Base-by-base conservation (phyloP, 2,888 invertebrate species). In the Tanypteryx hageni region DNA sequence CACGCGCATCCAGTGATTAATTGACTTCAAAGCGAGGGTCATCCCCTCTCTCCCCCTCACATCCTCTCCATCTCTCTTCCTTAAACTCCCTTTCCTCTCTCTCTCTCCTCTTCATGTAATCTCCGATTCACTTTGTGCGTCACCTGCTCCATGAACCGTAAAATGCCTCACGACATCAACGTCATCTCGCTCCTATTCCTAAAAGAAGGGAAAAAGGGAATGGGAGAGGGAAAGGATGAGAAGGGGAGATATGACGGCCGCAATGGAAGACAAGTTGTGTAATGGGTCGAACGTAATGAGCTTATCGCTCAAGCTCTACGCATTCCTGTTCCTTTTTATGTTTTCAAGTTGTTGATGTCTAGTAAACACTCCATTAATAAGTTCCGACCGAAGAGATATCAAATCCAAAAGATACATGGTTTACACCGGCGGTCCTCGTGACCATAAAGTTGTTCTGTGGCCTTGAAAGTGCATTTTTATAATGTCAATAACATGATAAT, bases 241-340 rank as follows among this genome's bases (percentile, higher is more conserved):
- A 64, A 7, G 7, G 44, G 44, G 44, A 18, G 64, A n/a, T 5
- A 64, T 18, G 64, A 64, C 64, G 18, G 64, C 18, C 64, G 64
- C 18, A 64, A 56, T 8, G 57, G n/a, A n/a, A 57, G 83, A 18
- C 56, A 44, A 57, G 83, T 83, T 18, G 83, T 57, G 44, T 83
- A 83, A 83, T 83, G 44, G 83, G 44, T 83, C 83, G 83, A 83
- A 83, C n/a, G 83, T 83, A 83, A 83, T 44, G 44, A 83, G 83
- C 18, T 83, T 57, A 56, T 76, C 76, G 76, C 27, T 76, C 76
- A 13, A 22, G 27, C 44, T 44, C 44, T 44, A 44, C 44, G 44
- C 44, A 44, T 44, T 44, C 44, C 44, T 44, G 44, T 44, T 44
- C 44, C 44, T 44, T 44, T 44, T 44, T 44, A 44, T 44, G 44